These are phyloP conservation scores for Neuroscelio doddi DNA, from an alignment of 2,888 invertebrate species.

Conservation along the genomic window DNA sequence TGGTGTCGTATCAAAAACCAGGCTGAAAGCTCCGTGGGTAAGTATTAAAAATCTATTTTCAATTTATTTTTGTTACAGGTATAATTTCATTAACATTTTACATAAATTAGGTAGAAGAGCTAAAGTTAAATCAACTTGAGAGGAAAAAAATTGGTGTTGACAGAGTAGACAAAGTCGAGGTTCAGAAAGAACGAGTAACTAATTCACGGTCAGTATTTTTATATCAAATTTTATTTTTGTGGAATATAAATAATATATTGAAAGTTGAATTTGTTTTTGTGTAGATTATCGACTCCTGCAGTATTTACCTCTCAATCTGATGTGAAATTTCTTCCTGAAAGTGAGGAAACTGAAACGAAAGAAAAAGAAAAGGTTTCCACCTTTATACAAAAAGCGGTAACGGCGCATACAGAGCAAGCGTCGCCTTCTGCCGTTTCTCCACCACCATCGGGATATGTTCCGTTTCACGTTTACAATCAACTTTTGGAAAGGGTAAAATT, in stretches of 20 bases:
- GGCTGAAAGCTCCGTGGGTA: conserved; percentile 68
- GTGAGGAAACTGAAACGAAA: conserved; percentile 55
- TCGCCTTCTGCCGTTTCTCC: conserved; percentile 34
- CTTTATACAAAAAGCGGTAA: conserved; percentile 48
- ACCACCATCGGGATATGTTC: conserved; percentile 63
- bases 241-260: too few species aligned
- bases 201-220: conserved; percentile 49
- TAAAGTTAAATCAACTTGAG: conserved; percentile 67
- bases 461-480: conserved; percentile 67
- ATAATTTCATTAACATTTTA: conserved; percentile 5
- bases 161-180: conserved; percentile 57
- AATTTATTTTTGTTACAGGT: too few species aligned
- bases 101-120: conserved; percentile 62
- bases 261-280: too few species aligned
- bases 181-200: conserved; percentile 60
- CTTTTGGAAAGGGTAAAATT: conserved; percentile 65
- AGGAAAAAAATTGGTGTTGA: conserved; percentile 61
- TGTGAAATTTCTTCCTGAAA: conserved; percentile 53
- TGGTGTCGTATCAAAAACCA: conserved; percentile 57
- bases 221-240: conserved; percentile 1
- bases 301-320: conserved; percentile 51
- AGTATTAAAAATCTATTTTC: too few species aligned
- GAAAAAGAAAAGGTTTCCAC: conserved; percentile 57
- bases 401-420: conserved; percentile 23
- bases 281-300: conserved; percentile 48